Conservation (phyloP, 2,888 invertebrate genomes). For the Pantelozetes paolii region DNA sequence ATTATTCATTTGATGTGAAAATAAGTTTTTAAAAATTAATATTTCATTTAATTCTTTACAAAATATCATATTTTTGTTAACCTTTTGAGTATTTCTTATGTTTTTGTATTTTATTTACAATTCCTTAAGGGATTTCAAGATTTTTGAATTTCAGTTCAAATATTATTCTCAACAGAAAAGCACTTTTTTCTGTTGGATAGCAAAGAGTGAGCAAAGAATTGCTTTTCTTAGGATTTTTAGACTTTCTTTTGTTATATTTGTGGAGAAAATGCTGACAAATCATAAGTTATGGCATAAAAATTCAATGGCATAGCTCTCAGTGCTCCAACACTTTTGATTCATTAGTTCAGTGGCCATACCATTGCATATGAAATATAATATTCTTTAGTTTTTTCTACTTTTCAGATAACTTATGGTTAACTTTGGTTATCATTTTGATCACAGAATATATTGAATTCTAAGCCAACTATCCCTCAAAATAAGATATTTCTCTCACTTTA, state of each 20-base stretch:
- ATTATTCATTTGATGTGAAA: no score
- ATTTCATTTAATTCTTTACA: neutral
- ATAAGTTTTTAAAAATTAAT: no score
- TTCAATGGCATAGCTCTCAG: conserved; percentile 20
- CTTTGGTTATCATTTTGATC: conserved; percentile 13
- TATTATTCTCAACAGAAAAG: neutral
- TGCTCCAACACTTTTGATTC: conserved; percentile 31
- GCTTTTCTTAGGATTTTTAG: conserved; percentile 20
- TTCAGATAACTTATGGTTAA: conserved; percentile 33
- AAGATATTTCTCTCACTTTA: neutral
- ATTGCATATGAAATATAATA: conserved; percentile 24
- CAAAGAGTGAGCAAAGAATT: conserved; percentile 1
- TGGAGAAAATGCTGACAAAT: conserved; percentile 29
- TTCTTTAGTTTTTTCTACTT: conserved; percentile 17
- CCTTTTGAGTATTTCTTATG: neutral
- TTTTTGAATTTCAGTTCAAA: neutral
- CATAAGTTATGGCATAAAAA: conserved; percentile 32
- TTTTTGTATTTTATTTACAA: conserved; percentile 18
- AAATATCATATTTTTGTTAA: neutral
- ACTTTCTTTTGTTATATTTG: neutral
- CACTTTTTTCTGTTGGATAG: neutral
- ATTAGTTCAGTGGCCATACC: conserved; percentile 32
- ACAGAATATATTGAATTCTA: neutral
- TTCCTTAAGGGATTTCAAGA: conserved; percentile 31
- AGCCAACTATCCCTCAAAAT: neutral